These are phyloP conservation scores for Drosophila takahashii DNA, from an alignment of 1,140 invertebrate genomes.

Conservation along the genomic window DNA sequence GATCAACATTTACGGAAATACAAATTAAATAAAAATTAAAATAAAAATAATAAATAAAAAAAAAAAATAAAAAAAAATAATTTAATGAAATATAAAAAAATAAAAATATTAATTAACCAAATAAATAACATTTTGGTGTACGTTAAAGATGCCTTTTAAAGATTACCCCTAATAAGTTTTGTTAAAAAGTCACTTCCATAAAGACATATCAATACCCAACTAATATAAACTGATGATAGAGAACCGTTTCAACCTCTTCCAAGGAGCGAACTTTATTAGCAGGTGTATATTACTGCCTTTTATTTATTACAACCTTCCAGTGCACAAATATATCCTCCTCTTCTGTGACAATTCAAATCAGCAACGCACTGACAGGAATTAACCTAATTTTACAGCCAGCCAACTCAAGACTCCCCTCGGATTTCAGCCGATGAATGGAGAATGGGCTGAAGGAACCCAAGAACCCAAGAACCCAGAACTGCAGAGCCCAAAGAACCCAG, in stretches of 20 bases:
- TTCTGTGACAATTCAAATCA: conserved; percentile 56
- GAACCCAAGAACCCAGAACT: not conserved
- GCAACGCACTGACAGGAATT: conserved; percentile 80
- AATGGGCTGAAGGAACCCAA: conserved; percentile 9
- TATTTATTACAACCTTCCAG: conserved; percentile 8
- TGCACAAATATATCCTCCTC: conserved; percentile 5
- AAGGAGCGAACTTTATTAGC: not conserved
- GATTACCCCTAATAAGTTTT: too few species aligned
- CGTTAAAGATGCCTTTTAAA: too few species aligned
- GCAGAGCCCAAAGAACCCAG: not conserved
- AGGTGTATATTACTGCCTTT: conserved; percentile 26
- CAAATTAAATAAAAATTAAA: too few species aligned
- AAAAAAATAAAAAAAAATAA: too few species aligned
- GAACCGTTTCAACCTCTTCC: not conserved
- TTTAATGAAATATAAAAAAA: too few species aligned
- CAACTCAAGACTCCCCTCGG: conserved; percentile 37
- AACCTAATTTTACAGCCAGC: conserved; percentile 82
- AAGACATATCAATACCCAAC: not conserved
- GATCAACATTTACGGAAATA: too few species aligned
- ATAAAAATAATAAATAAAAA: too few species aligned
- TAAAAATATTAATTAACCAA: too few species aligned
- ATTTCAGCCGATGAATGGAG: conserved; percentile 29
- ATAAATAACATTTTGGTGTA: too few species aligned
- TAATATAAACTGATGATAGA: not conserved
- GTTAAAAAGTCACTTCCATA: too few species aligned